These are phyloP conservation scores for Pteromalus puparum DNA, from an alignment of 1,140 invertebrate genomes.

Conservation along the genomic window DNA sequence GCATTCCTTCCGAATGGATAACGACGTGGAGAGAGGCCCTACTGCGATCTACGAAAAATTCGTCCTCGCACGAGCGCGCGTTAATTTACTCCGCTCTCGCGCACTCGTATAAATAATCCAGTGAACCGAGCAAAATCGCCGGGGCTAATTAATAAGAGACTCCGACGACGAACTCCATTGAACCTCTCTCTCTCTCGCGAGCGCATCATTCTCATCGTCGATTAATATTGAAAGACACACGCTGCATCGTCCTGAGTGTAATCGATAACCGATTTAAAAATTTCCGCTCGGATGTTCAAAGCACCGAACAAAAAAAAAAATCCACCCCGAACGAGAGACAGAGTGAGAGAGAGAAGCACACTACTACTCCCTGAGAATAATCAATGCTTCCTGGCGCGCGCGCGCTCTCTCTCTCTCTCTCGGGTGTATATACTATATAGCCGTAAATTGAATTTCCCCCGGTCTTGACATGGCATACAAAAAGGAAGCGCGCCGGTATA, in stretches of 20 bases:
- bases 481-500: constrained; percentile 22
- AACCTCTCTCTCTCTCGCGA: neutral
- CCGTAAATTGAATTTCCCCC: constrained; percentile 49
- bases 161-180: neutral
- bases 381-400: constrained; percentile 41
- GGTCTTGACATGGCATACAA: constrained; percentile 36
- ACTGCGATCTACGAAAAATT: neutral
- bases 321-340: neutral
- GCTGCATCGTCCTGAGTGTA: constrained; percentile 6
- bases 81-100: neutral
- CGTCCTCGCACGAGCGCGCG: no score
- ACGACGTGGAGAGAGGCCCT: neutral
- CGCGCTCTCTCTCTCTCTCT: no score
- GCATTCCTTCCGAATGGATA: neutral
- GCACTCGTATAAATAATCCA: neutral
- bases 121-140: neutral
- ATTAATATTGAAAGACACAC: constrained; percentile 50
- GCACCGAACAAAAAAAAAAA: constrained; percentile 5
- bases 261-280: constrained; percentile 55
- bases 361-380: constrained; percentile 39
- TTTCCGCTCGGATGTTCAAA: constrained; percentile 45
- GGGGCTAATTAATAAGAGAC: constrained; percentile 42
- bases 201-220: constrained; percentile 34
- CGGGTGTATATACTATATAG: constrained; percentile 10
- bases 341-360: neutral